Conservation (phyloP, 2,113 vertebrate species). For the Leptosomus discolor region DNA sequence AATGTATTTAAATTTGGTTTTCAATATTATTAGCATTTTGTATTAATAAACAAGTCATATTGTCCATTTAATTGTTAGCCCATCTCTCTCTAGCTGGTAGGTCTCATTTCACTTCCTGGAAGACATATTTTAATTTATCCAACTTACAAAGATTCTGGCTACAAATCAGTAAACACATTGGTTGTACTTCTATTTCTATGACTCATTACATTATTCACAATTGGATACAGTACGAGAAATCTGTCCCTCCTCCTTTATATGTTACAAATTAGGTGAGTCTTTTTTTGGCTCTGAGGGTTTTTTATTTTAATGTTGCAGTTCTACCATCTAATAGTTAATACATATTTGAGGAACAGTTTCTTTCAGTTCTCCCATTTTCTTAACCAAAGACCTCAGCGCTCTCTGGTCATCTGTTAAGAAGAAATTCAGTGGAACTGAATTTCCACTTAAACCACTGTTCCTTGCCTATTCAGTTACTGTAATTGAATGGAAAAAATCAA, state of each 20-base stretch:
- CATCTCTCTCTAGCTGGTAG: not conserved
- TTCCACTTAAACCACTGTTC: not conserved
- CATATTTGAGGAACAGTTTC: not conserved
- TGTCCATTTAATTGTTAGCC: not conserved
- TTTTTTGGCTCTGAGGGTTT: not conserved
- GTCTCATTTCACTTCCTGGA: not conserved
- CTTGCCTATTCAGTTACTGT: not conserved
- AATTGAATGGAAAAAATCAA: constrained; percentile 1
- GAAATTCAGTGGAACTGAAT: not conserved
- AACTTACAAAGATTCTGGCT: not conserved
- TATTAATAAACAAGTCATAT: not conserved
- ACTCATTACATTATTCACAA: not conserved
- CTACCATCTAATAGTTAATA: not conserved
- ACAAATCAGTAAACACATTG: not conserved
- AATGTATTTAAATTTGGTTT: not conserved
- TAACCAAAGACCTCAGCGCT: not conserved
- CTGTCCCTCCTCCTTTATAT: not conserved
- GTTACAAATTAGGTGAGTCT: not conserved
- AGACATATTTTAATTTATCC: not conserved
- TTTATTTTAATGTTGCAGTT: not conserved
- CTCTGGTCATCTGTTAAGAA: not conserved
- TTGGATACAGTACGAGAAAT: not conserved
- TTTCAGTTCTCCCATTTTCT: not conserved
- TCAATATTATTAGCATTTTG: not conserved
- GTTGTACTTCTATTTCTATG: not conserved